Conservation (phyloP, 2,113 vertebrate species). For the Oreochromis niloticus region DNA sequence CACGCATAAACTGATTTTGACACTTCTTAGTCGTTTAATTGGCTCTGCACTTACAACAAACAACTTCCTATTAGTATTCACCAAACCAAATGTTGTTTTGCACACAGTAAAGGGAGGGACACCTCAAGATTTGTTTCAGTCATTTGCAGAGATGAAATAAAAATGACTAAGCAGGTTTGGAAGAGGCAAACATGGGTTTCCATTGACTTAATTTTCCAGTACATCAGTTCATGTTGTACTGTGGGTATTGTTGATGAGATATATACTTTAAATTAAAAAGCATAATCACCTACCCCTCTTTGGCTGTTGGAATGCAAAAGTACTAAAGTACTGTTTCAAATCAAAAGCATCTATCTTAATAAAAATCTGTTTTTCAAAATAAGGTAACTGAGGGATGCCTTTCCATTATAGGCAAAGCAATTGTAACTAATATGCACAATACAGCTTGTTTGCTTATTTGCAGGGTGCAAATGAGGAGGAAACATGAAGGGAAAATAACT, state of each 20-base stretch:
- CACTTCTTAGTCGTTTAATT: conserved; percentile 40
- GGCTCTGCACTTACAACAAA: background rate
- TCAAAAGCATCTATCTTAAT: background rate
- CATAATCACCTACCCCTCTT: background rate
- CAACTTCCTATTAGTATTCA: background rate
- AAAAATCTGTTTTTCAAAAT: background rate
- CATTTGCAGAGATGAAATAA: background rate
- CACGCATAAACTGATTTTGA: background rate
- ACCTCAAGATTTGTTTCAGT: background rate
- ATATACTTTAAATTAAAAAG: background rate
- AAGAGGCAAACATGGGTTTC: background rate
- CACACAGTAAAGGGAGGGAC: background rate
- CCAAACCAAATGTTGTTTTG: background rate
- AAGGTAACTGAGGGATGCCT: background rate
- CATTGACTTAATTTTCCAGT: background rate
- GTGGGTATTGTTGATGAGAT: background rate
- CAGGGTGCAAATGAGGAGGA: background rate
- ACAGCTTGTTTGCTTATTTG: background rate
- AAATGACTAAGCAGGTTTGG: background rate
- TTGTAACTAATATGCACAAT: background rate
- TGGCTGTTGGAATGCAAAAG: background rate
- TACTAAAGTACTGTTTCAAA: background rate
- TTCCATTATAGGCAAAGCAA: background rate
- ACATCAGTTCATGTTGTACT: background rate
- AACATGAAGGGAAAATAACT: background rate